Percentiles rank a stretch among this genome's conserved stretches.
phyloP scores from a whole-genome alignment of 1,140 invertebrate species.

The Halesus radiatus region DNA sequence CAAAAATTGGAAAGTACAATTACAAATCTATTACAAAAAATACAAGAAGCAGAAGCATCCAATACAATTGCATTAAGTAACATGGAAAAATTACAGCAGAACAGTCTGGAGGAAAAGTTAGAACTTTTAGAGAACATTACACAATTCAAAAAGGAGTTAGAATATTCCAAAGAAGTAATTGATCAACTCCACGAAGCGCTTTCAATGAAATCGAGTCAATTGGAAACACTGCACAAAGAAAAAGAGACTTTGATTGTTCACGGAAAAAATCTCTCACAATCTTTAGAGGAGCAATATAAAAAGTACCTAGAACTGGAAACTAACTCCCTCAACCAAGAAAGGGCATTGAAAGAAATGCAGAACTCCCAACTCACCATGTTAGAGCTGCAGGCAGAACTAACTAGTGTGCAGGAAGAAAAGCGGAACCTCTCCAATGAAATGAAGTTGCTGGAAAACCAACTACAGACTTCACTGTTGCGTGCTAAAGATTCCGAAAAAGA shows the following conservation, averaged over 20 bases:
- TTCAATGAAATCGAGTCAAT: neutral
- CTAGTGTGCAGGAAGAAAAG: neutral
- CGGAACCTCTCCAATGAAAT: constrained; percentile 8
- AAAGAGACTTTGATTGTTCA: neutral
- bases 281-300: constrained; percentile 12
- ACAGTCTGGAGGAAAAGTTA: neutral
- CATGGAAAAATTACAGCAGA: no score
- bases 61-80: neutral
- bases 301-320: neutral
- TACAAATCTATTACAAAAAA: neutral
- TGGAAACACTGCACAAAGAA: neutral
- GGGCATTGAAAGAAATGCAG: constrained; percentile 2
- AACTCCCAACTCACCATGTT: neutral
- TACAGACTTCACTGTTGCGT: constrained; percentile 10
- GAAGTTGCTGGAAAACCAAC: constrained; percentile 16
- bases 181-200: neutral
- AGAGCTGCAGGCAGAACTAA: constrained; percentile 3
- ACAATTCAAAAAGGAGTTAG: no score
- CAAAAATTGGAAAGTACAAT: constrained; percentile 9
- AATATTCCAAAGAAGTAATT: neutral
- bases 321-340: neutral
- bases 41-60: neutral
- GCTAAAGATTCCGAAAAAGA: constrained; percentile 4
- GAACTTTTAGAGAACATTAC: no score
- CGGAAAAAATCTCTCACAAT: neutral